Evolutionary conservation across 2,113 vertebrate genomes (phyloP).

Genomic region (Hippoglossus stenolepis): DNA sequence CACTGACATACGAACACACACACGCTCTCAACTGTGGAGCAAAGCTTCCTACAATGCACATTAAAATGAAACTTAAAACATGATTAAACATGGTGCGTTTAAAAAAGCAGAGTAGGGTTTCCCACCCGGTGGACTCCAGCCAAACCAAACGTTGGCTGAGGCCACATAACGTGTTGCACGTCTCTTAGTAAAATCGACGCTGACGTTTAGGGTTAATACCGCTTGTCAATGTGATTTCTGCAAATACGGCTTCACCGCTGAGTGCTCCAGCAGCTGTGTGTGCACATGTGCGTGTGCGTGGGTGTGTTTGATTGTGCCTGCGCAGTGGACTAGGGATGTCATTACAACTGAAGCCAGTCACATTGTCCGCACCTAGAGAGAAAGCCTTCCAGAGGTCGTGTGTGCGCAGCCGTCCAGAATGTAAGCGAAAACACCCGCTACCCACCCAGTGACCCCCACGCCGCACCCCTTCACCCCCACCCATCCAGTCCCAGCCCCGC

Average conservation of each 20-base stretch:
- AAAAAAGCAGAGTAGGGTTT: constrained; percentile 58
- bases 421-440: constrained; percentile 57
- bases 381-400: constrained; percentile 61
- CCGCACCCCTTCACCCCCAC: constrained; percentile 27
- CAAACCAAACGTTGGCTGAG: constrained; percentile 56
- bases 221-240: constrained; percentile 71
- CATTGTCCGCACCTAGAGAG: constrained; percentile 69
- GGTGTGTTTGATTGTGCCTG: constrained; percentile 12
- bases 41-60: constrained; percentile 27
- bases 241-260: constrained; percentile 65
- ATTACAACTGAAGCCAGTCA: constrained; percentile 62
- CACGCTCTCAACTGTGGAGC: neutral
- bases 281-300: constrained; percentile 2
- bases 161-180: constrained; percentile 35
- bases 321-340: constrained; percentile 46
- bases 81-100: constrained; percentile 45
- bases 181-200: constrained; percentile 61
- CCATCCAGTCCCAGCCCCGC: constrained; percentile 34
- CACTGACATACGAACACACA: constrained; percentile 21
- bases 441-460: constrained; percentile 55
- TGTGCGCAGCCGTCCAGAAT: constrained; percentile 44
- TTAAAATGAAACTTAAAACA: constrained; percentile 58
- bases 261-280: constrained; percentile 63
- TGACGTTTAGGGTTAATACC: constrained; percentile 74
- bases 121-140: constrained; percentile 45